These are phyloP conservation scores for Epistrophe grossulariae DNA, from an alignment of 2,888 invertebrate genomes.

Conservation along the genomic window DNA sequence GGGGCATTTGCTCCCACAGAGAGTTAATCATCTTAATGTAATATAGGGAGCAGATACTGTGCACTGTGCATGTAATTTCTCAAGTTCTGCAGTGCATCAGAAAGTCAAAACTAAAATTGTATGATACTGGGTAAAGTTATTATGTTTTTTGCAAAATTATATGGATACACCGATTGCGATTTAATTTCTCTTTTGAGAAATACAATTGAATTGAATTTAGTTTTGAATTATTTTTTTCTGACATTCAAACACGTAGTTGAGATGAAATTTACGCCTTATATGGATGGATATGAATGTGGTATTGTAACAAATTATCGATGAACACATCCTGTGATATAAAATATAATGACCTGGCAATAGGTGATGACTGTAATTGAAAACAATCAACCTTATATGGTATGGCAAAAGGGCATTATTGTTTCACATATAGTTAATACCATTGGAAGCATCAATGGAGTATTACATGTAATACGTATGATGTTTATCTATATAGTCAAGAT, in stretches of 20 bases:
- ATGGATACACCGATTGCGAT: constrained; percentile 22
- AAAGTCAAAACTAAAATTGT: constrained; percentile 36
- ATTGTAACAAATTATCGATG: constrained; percentile 66
- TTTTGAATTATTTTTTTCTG: constrained; percentile 31
- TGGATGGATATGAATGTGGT: constrained; percentile 5
- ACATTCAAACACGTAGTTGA: constrained; percentile 57
- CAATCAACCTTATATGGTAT: background rate
- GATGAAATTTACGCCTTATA: constrained; percentile 49
- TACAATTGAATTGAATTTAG: constrained; percentile 32
- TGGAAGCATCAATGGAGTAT: too few relatives aligned
- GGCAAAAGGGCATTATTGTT: background rate
- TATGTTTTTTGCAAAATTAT: constrained; percentile 68
- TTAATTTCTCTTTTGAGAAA: background rate
- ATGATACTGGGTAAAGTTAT: constrained; percentile 55
- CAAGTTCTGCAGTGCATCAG: background rate
- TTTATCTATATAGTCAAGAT: too few relatives aligned
- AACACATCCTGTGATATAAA: constrained; percentile 28
- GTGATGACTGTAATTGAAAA: constrained; percentile 11
- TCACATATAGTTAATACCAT: background rate
- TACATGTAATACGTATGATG: too few relatives aligned
- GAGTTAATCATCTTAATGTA: background rate
- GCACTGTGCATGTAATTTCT: constrained; percentile 56
- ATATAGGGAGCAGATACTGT: constrained; percentile 46
- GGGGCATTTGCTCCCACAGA: constrained; percentile 11
- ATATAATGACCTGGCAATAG: background rate